Base-by-base conservation (phyloP, 2,797 vertebrate species). In the Rhabdophis nuchalis region DNA sequence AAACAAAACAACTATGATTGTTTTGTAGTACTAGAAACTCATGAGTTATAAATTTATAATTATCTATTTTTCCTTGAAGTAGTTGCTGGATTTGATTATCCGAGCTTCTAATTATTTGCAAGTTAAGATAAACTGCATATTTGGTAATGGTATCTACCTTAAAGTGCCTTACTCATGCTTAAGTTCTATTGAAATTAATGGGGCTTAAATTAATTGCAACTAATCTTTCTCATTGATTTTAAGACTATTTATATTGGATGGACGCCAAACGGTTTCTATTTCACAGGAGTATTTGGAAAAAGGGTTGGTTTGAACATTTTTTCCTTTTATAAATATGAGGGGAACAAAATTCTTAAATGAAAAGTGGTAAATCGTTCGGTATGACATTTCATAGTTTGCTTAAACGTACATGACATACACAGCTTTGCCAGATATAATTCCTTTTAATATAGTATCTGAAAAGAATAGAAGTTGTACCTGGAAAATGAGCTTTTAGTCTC, bases 401-500 rank as follows among this genome's bases (percentile, higher is more conserved):
- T 82, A 88, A 85, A 36, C 25, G 8, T 58, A 5, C 50, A 88
- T 82, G 92, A 82, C 82, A 82, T 29, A 92, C 68, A 57, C 41
- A 27, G 41, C 23, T 60, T 20, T 86, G 23, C 46, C 54, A 82
- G 52, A n/a, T 36, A 53, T 61, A n/a, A 77, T 72, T 87, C 85
- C 25, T 77, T 82, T 89, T 89, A 64, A 60, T 27, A 85, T 14
- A 61, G 20, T 61, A 89, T 41, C n/a, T 64, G 57, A 89, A 60
- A 16, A 52, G 20, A 72, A 87, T 77, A 64, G 32, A 87, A 87
- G 86, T 90, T 89, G 36, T 93, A 87, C 82, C 58, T 92, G 92
- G 7, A 92, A 92, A 95, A 96, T 93, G 92, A 95, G 57, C 56
- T 91, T 41, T 27, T n/a, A 61, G 77, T 87, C 54, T 27, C 88